These are phyloP conservation scores for Adineta ricciae DNA, from an alignment of 2,888 invertebrate genomes.

Conservation along the genomic window DNA sequence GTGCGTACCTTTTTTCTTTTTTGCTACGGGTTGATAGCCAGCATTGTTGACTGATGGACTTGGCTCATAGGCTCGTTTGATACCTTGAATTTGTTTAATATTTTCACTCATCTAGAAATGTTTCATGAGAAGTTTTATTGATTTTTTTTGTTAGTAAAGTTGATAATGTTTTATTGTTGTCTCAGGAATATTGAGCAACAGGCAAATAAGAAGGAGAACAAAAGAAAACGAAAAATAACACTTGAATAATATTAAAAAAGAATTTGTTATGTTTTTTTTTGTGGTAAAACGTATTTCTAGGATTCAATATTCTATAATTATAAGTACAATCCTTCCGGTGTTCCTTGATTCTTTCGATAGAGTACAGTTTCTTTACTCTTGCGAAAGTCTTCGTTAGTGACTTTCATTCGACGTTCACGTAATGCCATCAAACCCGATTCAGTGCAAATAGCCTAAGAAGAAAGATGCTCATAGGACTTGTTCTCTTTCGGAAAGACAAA, in stretches of 20 bases:
- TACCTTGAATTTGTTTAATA: conserved; percentile 5
- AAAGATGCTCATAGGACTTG: background rate
- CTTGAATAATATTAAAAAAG: background rate
- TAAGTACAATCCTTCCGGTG: conserved; percentile 93
- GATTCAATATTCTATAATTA: conserved; percentile 52
- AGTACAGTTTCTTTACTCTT: conserved; percentile 98
- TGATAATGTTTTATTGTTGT: background rate
- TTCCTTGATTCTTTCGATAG: conserved; percentile 96
- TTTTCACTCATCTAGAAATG: background rate
- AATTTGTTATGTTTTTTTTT: background rate
- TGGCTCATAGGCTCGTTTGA: background rate
- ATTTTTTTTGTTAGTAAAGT: background rate
- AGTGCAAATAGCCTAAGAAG: conserved; percentile 72
- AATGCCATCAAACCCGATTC: conserved; percentile 96
- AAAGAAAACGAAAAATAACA: background rate
- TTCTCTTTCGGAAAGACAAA: background rate
- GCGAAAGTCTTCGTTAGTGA: conserved; percentile 96
- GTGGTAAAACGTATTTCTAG: background rate
- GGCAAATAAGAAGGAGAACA: background rate
- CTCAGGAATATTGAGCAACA: background rate
- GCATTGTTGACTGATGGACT: background rate
- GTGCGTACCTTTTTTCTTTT: background rate
- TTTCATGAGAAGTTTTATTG: background rate
- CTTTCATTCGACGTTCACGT: conserved; percentile 94
- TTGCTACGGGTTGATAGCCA: background rate